Evolutionary conservation across 2,797 vertebrate species (phyloP).

Genomic region (Chlorospingus semifuscus): DNA sequence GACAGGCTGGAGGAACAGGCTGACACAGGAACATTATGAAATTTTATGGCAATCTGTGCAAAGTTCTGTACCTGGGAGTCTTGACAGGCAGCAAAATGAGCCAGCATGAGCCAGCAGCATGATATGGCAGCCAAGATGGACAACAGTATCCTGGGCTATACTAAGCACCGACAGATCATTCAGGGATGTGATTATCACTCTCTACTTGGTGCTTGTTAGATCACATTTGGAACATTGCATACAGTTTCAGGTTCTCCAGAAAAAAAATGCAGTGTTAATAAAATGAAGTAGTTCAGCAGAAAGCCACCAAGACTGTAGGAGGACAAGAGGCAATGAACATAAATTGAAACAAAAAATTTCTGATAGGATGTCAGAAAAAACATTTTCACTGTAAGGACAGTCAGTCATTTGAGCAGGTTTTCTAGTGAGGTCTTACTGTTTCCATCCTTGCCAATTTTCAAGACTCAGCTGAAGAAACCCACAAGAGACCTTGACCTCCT

Average conservation of each 20-base stretch:
- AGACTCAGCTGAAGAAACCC: not conserved
- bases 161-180: not conserved
- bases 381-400: not conserved
- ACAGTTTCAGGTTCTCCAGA: not conserved
- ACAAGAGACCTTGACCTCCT: not conserved
- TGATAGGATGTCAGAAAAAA: not conserved
- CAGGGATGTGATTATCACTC: not conserved
- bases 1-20: not conserved
- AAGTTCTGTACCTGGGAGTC: not conserved
- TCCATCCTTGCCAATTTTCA: not conserved
- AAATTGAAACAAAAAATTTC: not conserved
- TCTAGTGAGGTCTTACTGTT: not conserved
- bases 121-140: not conserved
- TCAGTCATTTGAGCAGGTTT: not conserved
- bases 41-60: not conserved
- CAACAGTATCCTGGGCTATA: not conserved
- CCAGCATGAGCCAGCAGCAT: fast-evolving
- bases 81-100: not conserved
- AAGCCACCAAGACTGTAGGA: not conserved
- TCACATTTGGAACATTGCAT: not conserved
- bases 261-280: not conserved
- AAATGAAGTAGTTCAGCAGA: not conserved
- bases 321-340: not conserved
- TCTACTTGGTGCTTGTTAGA: not conserved
- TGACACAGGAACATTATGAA: not conserved